phyloP scores from a whole-genome alignment of 2,113 vertebrate genomes.

The Raja brachyura region DNA sequence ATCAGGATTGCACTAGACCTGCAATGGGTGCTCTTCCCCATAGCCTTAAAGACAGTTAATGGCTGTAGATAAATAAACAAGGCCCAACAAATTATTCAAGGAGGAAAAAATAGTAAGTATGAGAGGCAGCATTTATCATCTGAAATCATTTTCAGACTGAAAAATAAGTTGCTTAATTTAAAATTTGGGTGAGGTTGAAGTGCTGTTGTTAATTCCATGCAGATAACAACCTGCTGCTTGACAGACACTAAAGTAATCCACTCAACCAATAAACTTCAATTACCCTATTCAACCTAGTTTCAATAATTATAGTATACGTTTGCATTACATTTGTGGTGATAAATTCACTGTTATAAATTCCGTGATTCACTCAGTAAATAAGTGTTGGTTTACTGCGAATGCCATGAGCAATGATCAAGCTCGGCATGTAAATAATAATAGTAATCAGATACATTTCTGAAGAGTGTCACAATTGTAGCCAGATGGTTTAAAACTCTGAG shows the following conservation, averaged over 20 bases:
- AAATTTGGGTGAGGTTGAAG: background rate
- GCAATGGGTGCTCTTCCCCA: background rate
- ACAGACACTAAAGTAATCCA: background rate
- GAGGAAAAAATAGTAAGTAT: background rate
- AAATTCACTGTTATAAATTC: background rate
- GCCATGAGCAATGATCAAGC: background rate
- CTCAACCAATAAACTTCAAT: conserved; percentile 29
- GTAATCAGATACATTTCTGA: background rate
- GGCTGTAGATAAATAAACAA: background rate
- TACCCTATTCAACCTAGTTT: background rate
- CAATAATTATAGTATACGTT: conserved; percentile 11
- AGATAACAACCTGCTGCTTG: background rate
- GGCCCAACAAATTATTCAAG: background rate
- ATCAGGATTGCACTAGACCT: background rate
- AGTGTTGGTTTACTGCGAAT: background rate
- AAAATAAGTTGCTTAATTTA: background rate
- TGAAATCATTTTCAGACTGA: background rate
- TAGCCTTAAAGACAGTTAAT: background rate
- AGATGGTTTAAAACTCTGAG: background rate
- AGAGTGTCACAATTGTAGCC: background rate
- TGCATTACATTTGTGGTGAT: background rate
- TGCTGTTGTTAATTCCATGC: background rate
- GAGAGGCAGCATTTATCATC: background rate
- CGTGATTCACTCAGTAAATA: background rate
- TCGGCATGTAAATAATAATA: background rate